These are phyloP conservation scores for Drosophila lacertosa DNA, from an alignment of 1,140 invertebrate genomes.

Conservation along the genomic window DNA sequence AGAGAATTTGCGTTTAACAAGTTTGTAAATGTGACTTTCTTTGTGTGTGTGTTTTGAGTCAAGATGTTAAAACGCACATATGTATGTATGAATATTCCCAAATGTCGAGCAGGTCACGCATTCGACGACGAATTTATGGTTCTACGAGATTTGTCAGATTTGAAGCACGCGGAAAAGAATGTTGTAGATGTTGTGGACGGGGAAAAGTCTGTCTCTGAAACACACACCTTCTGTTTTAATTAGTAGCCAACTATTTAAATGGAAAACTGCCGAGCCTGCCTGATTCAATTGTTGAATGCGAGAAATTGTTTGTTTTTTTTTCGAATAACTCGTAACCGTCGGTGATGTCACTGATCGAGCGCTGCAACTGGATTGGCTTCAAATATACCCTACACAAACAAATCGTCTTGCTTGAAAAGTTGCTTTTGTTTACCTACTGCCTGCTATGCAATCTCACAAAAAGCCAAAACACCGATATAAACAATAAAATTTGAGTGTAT, in stretches of 20 bases:
- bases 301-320: slow-evolving; percentile 46
- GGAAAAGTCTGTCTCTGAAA: slow-evolving; percentile 9
- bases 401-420: neutral
- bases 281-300: slow-evolving; percentile 38
- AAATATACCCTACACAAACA: neutral
- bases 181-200: neutral
- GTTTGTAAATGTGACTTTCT: slow-evolving; percentile 1
- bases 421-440: neutral
- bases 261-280: slow-evolving; percentile 41
- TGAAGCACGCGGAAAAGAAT: slow-evolving; percentile 8
- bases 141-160: slow-evolving; percentile 10
- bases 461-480: too few species aligned
- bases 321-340: slow-evolving; percentile 48
- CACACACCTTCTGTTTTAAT: slow-evolving; percentile 37
- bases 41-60: neutral
- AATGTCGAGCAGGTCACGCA: slow-evolving; percentile 14
- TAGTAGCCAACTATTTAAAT: slow-evolving; percentile 44
- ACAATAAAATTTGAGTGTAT: neutral
- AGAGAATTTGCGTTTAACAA: neutral
- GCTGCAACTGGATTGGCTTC: slow-evolving; percentile 29
- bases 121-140: slow-evolving; percentile 6
- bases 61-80: neutral
- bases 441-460: too few species aligned
- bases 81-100: neutral
- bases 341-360: slow-evolving; percentile 56